Evolutionary conservation across 2,888 invertebrate species (phyloP).

Genomic region (Rosalia funebris): DNA sequence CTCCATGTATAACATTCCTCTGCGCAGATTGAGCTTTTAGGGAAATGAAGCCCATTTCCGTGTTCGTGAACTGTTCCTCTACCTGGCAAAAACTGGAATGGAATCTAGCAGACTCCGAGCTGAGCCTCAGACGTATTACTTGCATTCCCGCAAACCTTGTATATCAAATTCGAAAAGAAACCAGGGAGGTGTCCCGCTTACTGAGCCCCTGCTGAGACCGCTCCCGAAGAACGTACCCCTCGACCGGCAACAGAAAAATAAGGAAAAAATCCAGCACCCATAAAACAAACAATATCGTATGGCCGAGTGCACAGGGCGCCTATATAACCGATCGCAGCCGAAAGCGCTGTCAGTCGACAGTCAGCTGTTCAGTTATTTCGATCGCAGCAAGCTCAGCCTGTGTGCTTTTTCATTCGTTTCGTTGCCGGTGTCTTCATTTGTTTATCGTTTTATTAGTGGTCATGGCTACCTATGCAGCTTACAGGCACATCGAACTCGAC

Average conservation of each 20-base stretch:
- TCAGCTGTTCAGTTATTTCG: conserved; percentile 54
- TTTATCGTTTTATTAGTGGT: conserved; percentile 45
- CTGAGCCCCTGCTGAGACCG: no score
- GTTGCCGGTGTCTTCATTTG: conserved; percentile 30
- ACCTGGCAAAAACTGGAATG: no score
- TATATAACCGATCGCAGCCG: conserved; percentile 56
- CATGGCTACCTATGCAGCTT: conserved; percentile 93
- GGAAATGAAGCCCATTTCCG: no score
- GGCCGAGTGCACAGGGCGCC: conserved; percentile 48
- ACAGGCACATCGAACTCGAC: conserved; percentile 93
- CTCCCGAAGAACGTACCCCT: no score
- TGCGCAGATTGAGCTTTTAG: no score
- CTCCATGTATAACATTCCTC: no score
- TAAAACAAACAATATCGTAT: conserved; percentile 40
- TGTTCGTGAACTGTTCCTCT: no score
- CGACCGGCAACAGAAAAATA: conserved; percentile 22
- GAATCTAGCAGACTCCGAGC: no score
- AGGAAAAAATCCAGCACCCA: conserved; percentile 32
- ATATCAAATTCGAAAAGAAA: no score
- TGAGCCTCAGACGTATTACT: no score
- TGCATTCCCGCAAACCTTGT: no score
- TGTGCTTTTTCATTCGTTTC: conserved; percentile 18
- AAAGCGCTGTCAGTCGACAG: conserved; percentile 54
- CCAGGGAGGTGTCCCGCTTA: no score
- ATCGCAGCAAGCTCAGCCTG: conserved; percentile 43